These are phyloP conservation scores for Trematomus bernacchii DNA, from an alignment of 2,797 vertebrate genomes.

Conservation along the genomic window DNA sequence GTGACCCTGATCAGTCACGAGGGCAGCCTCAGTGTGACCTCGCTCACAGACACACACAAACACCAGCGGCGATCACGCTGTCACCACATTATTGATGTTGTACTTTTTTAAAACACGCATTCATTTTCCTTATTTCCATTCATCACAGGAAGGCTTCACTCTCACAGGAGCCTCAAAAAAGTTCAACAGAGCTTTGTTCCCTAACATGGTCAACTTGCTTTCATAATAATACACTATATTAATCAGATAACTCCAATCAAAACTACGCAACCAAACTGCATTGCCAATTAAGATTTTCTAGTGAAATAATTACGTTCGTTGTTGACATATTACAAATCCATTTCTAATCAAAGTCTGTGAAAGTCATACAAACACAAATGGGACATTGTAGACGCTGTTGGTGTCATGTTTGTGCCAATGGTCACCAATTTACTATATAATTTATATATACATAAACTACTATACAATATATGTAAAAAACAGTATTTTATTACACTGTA, in stretches of 20 bases:
- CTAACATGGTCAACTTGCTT: neutral
- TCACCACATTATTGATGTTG: constrained; percentile 5
- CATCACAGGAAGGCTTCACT: neutral
- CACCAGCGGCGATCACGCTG: neutral
- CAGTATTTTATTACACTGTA: no score
- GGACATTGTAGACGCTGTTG: no score
- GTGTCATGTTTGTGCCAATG: no score
- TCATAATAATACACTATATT: neutral
- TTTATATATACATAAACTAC: no score
- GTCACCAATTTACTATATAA: no score
- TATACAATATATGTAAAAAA: no score
- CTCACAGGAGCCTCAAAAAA: neutral
- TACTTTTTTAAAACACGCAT: neutral
- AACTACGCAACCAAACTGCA: no score
- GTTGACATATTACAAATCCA: no score
- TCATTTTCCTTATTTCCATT: constrained; percentile 3
- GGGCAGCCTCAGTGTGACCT: constrained; percentile 50
- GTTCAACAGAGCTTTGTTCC: neutral
- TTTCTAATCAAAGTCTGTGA: no score
- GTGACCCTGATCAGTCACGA: constrained; percentile 53
- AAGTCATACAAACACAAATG: no score
- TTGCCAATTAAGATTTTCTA: no score
- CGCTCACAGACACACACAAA: constrained; percentile 11
- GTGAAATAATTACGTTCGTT: no score
- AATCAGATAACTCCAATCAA: neutral